Conservation (phyloP, 2,888 invertebrate species). For the Drosophila algonquin region DNA sequence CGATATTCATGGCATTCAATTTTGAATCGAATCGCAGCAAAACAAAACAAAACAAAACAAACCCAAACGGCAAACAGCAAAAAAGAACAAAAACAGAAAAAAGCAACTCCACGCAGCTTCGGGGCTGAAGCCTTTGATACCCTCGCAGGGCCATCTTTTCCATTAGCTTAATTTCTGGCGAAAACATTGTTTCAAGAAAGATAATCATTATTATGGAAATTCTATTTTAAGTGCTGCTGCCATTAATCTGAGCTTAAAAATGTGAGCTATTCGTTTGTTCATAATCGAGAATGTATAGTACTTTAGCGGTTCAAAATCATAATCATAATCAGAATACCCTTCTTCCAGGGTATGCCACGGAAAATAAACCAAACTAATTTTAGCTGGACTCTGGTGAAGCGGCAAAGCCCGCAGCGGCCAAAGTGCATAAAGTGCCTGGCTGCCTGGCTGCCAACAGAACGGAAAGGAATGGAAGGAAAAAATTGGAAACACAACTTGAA, state of each 20-base stretch:
- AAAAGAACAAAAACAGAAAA: conserved; percentile 18
- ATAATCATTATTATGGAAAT: too few relatives aligned
- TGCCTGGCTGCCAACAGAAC: neutral
- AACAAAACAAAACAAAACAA: conserved; percentile 35
- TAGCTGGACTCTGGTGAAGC: conserved; percentile 45
- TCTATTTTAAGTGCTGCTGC: too few relatives aligned
- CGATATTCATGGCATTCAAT: conserved; percentile 72
- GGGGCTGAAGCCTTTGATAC: neutral
- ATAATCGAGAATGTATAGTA: too few relatives aligned
- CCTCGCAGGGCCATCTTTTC: neutral
- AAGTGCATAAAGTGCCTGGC: conserved; percentile 67
- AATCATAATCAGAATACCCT: neutral
- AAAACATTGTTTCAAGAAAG: too few relatives aligned
- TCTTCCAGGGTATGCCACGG: neutral
- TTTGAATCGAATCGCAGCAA: conserved; percentile 66
- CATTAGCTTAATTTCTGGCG: neutral
- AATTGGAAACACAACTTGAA: conserved; percentile 52
- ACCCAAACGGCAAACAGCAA: conserved; percentile 3
- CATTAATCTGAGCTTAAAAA: too few relatives aligned
- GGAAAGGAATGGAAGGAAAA: conserved; percentile 12
- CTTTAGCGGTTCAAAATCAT: too few relatives aligned
- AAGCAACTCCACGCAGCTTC: neutral
- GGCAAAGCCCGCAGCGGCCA: conserved; percentile 56
- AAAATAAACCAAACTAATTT: conserved; percentile 58
- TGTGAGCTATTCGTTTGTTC: too few relatives aligned